These are phyloP conservation scores for Etheostoma nigrum DNA, from an alignment of 2,797 vertebrate species.

Conservation along the genomic window DNA sequence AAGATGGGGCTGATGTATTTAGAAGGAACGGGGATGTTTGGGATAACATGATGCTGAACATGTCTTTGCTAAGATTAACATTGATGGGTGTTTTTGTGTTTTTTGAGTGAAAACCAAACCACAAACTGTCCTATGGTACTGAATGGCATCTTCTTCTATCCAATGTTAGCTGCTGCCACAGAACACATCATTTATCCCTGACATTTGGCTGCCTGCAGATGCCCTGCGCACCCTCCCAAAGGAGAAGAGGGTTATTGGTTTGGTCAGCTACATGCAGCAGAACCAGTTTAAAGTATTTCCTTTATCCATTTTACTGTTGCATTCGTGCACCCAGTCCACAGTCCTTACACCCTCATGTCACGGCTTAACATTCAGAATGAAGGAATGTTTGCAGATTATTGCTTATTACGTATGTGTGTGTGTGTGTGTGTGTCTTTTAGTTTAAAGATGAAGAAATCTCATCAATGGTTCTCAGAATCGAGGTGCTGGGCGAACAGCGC, in stretches of 20 bases:
- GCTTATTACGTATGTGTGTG: no score
- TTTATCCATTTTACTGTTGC: not conserved
- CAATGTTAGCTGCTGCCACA: conserved; percentile 35
- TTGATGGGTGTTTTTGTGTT: not conserved
- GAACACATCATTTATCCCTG: conserved; percentile 3
- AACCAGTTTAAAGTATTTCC: conserved; percentile 65
- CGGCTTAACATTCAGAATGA: no score
- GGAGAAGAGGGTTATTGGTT: conserved; percentile 32
- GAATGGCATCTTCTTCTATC: not conserved
- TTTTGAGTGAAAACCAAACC: not conserved
- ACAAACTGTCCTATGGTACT: not conserved
- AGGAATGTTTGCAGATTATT: not conserved
- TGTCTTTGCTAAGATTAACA: not conserved
- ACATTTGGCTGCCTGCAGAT: conserved; percentile 60
- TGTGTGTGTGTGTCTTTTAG: conserved; percentile 32
- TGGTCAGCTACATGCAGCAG: conserved; percentile 59
- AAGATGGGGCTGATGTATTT: not conserved
- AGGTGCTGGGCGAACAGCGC: not conserved
- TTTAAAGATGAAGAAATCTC: conserved; percentile 3
- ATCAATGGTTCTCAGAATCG: conserved; percentile 71
- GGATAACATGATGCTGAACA: not conserved
- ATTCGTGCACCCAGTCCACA: not conserved
- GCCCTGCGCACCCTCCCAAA: conserved; percentile 26
- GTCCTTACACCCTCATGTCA: not conserved
- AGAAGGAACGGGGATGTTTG: no score